Evolutionary conservation across 2,888 invertebrate species (phyloP), one percentile per base, ranked within the genome.

Genomic region (Cephonodes hylas): DNA sequence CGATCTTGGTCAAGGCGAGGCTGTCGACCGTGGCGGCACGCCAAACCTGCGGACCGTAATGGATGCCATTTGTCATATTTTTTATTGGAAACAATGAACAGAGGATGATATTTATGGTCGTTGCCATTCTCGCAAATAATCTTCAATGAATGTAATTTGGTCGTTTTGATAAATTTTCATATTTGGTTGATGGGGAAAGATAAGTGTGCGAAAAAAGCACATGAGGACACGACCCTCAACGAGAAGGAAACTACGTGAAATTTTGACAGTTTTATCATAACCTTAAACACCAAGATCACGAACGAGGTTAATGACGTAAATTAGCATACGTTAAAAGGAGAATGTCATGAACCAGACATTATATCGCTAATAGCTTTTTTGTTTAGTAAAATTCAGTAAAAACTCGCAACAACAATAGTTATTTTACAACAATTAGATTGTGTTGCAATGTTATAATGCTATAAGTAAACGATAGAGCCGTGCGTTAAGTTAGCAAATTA

Each of bases 1-100:
- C 78, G 79, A 91, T 85, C 77, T 89, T 89, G 91, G 91, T 91
- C 91, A 91, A 91, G 91, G 91, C 85, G 78, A 88, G 83, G 83
- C 83, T 81, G 80, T 75, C 83, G 88, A 85, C 86, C 88, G 85
- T 89, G 90, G 88, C 85, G 81, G 78, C 83, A 84, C 80, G 89
- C 89, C 89, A 90, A 84, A 77, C 83, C 76, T 78, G 78, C 73
- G 62, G 64, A 65, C 69, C 62, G 73, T 85, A 86, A 87, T 86
- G 79, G 76, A 77, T 73, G 73, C 75, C 77, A 82, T 86, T 86
- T 86, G 79, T 87, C 83, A 80, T 83, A 76, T 83, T 84, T 84
- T 87, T 85, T 85, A 84, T 81, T 80, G 74, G 72, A 83, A 80
- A 82, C 80, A 83, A 83, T 80, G 76, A 79, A 66, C 71, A 66